A percentile compares a stretch with the other conserved stretches of the same genome.
phyloP scores from a whole-genome alignment of 2,888 invertebrate species.

The Amblyjoppa fuscipennis region DNA sequence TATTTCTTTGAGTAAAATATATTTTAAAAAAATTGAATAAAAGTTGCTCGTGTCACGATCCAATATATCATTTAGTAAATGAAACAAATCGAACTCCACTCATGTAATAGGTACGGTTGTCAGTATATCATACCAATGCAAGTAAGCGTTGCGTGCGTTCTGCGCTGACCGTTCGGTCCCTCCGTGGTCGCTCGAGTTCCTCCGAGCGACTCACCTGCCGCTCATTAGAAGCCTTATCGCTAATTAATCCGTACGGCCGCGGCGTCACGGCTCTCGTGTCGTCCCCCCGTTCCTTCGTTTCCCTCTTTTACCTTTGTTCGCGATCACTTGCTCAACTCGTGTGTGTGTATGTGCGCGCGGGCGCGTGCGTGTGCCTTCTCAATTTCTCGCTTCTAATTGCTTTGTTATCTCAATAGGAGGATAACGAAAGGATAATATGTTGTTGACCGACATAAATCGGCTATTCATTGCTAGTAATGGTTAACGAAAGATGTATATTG shows the following conservation, averaged over 20 bases:
- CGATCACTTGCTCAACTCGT: slow-evolving; percentile 67
- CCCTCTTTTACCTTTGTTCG: slow-evolving; percentile 65
- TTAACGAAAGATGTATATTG: slow-evolving; percentile 14
- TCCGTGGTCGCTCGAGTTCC: slow-evolving; percentile 72
- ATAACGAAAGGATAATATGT: slow-evolving; percentile 40
- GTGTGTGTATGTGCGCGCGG: neutral
- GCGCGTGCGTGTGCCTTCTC: slow-evolving; percentile 21
- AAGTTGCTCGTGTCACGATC: too few relatives aligned
- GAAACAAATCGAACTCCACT: neutral
- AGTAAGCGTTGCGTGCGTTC: slow-evolving; percentile 68
- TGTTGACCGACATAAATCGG: slow-evolving; percentile 24
- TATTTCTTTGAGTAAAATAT: too few relatives aligned
- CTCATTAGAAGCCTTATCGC: slow-evolving; percentile 85
- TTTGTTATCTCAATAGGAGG: slow-evolving; percentile 56
- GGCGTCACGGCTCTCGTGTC: slow-evolving; percentile 84
- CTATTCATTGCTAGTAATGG: slow-evolving; percentile 31
- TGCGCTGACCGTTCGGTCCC: slow-evolving; percentile 60
- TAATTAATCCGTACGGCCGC: slow-evolving; percentile 84
- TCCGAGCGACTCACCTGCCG: slow-evolving; percentile 82
- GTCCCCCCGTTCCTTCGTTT: slow-evolving; percentile 77
- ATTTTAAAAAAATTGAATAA: neutral
- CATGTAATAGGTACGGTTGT: neutral
- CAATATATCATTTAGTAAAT: too few relatives aligned
- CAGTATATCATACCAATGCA: slow-evolving; percentile 56
- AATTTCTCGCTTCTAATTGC: slow-evolving; percentile 54